Evolutionary conservation across 2,888 invertebrate genomes (phyloP), one percentile per base, ranked within the genome.

Genomic region (Gymnosoma rotundatum): DNA sequence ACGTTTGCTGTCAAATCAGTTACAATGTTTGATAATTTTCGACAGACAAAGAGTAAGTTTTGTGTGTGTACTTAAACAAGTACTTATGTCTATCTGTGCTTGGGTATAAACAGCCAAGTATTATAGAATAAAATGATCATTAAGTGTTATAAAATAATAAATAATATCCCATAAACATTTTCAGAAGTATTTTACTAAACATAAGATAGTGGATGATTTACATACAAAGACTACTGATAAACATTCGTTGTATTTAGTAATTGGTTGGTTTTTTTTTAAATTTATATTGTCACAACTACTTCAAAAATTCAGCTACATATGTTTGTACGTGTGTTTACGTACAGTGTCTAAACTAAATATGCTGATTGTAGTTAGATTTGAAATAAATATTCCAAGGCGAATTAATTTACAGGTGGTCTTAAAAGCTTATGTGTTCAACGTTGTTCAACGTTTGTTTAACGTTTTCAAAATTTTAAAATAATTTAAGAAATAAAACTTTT

Each of bases 1-100:
- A 84, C 67, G 74, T 78, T 56, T 73, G 73, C 78, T 81, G 84
- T 84, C 84, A 84, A 84, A 84, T 84, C 84, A 81, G 69, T 84
- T 84, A 84, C 80, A 83, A 83, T 81, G 67, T 83, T 70, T 84
- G 81, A 84, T 74, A 64, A 58, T 64, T 76, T 80, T 78, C 36
- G 12, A 74, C n/a, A n/a, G n/a, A n/a, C 81, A 81, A 74, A 61
- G 42, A 60, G 21, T 18, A 2, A 18, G 25, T 45, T 48, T 36
- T 58, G 7, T 76, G 21, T 45, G 16, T 69, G 52, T 20, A 8
- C 14, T 2, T 20, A 20, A 66, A 48, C 25, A 74, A 54, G 63
- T 45, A 74, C 74, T 64, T 20, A 56, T 38, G 32, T 8, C 1
- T 21, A 45, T 45, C 10, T 16, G 12, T 70, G 6, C 25, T 56